Base-by-base conservation (phyloP, 1,140 invertebrate genomes). In the Pseudomyrmex sp. region DNA sequence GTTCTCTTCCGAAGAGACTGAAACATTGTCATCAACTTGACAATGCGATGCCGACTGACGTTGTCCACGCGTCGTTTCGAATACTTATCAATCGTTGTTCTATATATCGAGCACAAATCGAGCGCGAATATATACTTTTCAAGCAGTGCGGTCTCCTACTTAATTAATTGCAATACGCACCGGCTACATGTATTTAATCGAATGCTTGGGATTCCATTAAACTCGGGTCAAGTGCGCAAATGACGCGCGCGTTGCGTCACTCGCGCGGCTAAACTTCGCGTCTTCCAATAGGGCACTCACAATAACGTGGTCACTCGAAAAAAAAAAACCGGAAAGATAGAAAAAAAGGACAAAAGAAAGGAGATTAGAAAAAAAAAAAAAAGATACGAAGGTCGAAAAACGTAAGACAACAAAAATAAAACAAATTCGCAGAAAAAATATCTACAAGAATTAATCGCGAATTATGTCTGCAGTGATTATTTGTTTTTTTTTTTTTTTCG, bases 201-300 rank as follows among this genome's bases (percentile, higher is more conserved):
- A 90, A 85, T 84, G 82, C 82, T 86, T 82, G 68, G 84, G 85
- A 86, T 85, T 84, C 73, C 72, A 85, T 86, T 90, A 87, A 79
- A 82, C 76, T 56, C 72, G 62, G 80, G 85, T 89, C 86, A 89
- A 85, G 83, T 90, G 56, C 79, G 75, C 79, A 54, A 65, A 50
- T 62, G 13, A 35, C 44, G 26, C 68, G 52, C 69, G 69, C 63
- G 15, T 89, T 88, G 66, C 84, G 70, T 88, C 86, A 88, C 18
- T 68, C 83, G 61, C 59, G 66, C 59, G 44, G 2, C 5, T 13
- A 48, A 58, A 18, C 65, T 35, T 79, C 20, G 35, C 66, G 48
- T 76, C 46, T 66, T 58, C 4, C 63, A 59, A 7, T 79, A 15
- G 54, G 35, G 65, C 59, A 59, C 5, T 35, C 5, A 7, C 5